phyloP scores from a whole-genome alignment of 2,113 vertebrate genomes.

The Paraplagusia blochii region DNA sequence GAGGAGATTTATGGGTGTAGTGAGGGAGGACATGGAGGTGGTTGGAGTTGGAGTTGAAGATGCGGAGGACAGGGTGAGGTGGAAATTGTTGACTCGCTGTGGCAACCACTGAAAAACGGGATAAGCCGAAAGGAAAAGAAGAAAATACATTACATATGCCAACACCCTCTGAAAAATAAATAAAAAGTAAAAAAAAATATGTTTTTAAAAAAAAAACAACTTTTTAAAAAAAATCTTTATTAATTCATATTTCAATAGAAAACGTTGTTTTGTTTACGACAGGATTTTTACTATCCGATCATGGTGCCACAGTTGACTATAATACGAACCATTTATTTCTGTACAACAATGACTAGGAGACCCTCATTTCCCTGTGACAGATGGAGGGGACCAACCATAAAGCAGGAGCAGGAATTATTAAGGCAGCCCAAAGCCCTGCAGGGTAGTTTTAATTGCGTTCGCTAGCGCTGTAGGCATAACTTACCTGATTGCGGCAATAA shows the following conservation, averaged over 20 bases:
- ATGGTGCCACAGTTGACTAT: slow-evolving; percentile 29
- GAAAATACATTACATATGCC: no score
- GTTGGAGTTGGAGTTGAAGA: no score
- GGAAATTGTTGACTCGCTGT: no score
- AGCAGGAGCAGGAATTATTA: slow-evolving; percentile 64
- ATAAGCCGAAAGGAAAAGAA: no score
- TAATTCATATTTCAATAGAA: background rate
- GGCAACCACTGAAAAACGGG: no score
- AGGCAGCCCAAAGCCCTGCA: slow-evolving; percentile 60
- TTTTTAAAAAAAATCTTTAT: background rate
- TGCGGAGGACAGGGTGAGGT: no score
- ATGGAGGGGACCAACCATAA: slow-evolving; percentile 66
- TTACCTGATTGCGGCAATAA: slow-evolving; percentile 63
- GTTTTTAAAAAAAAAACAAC: no score
- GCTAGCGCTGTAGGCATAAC: slow-evolving; percentile 45
- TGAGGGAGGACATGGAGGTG: no score
- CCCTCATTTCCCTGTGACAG: slow-evolving; percentile 65
- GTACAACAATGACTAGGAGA: slow-evolving; percentile 56
- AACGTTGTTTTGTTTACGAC: slow-evolving; percentile 14
- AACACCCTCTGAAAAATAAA: no score
- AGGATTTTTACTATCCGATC: slow-evolving; percentile 25
- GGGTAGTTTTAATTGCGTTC: slow-evolving; percentile 64
- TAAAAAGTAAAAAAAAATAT: no score
- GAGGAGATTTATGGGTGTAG: no score
- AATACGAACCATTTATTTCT: slow-evolving; percentile 48